Evolutionary conservation across 2,113 vertebrate genomes (phyloP), one percentile per base, ranked within the genome.

Genomic region (Syrmaticus mikado): DNA sequence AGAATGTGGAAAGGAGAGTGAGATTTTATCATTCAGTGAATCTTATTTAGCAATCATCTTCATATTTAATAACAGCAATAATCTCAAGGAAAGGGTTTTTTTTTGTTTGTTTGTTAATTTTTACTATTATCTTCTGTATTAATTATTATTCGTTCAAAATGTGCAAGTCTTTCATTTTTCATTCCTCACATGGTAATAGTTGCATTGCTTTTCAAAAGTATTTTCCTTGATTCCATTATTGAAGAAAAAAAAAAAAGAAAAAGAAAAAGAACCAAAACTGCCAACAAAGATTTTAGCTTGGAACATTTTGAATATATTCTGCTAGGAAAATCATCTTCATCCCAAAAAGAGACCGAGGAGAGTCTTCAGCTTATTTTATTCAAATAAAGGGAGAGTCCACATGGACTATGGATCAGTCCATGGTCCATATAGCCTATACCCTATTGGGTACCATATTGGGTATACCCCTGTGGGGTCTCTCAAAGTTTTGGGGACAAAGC

Each of bases 21-120:
- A 93, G 45, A 93, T 96, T 96, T 95, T 90, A 74, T 87, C 55
- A 8, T 84, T 95, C 92, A 91, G 50, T 92, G 38, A 84, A 93
- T 97, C 61, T 96, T 87, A 90, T 8, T 73, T 34, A 17, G 36
- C 93, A 86, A 93, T 80, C 72, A 91, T 93, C 78, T 90, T 96
- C 95, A 93, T 53, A 86, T 92, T 97, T 94, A 94, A 92, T 68
- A 82, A 71, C 70, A 95, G n/a, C 82, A 96, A 94, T 81, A 95
- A 70, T 58, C 58, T 92, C 19, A 73, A 75, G 53, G 92, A 94
- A 95, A 91, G 25, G 18, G 20, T 13, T 41, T 89, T 46, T 46
- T 7, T 45, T 45, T 45, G 45, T 46, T 48, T 46, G 45, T 21
- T 94, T 90, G 28, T 85, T 65, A 88, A 70, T 38, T 34, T 87